phyloP scores from a whole-genome alignment of 2,113 vertebrate species.

The Gnathonemus longibarbis region DNA sequence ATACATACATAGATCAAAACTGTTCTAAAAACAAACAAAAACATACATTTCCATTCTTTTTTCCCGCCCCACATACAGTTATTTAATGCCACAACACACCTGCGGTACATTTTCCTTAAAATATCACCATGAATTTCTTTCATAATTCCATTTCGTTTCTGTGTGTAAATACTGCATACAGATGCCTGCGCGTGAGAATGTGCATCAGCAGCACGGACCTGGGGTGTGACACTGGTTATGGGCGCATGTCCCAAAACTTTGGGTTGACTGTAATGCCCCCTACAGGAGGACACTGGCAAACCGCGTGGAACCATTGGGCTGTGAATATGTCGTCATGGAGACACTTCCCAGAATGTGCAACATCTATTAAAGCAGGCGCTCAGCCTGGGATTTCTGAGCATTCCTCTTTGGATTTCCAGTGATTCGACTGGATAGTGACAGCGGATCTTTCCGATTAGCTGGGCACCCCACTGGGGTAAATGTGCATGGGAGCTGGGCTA shows the following conservation, averaged over 20 bases:
- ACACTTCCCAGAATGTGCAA: background rate
- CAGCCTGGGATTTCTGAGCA: background rate
- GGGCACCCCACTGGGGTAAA: background rate
- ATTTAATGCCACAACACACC: conserved; percentile 29
- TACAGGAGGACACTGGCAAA: background rate
- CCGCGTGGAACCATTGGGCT: background rate
- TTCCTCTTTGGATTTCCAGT: background rate
- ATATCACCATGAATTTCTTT: background rate
- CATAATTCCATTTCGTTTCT: background rate
- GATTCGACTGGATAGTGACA: background rate
- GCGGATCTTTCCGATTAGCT: background rate
- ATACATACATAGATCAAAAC: conserved; percentile 35
- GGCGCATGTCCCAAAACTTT: background rate
- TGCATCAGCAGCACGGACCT: background rate
- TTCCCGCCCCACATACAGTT: conserved; percentile 16
- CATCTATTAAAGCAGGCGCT: background rate
- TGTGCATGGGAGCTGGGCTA: background rate
- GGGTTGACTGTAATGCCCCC: background rate
- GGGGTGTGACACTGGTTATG: background rate
- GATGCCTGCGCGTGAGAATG: background rate
- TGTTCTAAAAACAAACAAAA: conserved; percentile 26
- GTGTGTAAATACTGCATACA: background rate
- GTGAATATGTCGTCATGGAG: background rate
- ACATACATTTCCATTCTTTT: conserved; percentile 24
- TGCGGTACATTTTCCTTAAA: background rate